Conservation (phyloP, 2,888 invertebrate species). For the Latrodectus hesperus region DNA sequence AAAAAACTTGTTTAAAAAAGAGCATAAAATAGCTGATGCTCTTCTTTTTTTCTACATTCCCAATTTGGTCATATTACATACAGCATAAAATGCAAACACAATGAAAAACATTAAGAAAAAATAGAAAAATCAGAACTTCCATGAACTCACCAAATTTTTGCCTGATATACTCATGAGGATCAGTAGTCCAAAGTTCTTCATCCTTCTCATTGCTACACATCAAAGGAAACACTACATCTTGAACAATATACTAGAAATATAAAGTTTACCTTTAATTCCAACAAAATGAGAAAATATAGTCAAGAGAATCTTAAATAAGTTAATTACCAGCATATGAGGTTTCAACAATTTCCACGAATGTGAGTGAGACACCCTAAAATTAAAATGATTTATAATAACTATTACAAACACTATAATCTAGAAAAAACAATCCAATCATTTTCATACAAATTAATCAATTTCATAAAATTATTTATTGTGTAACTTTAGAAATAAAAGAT, state of each 20-base stretch:
- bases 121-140: too few species aligned
- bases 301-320: neutral
- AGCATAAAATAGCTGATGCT: neutral
- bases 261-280: neutral
- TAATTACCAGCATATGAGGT: constrained; percentile 86
- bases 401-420: too few species aligned
- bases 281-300: neutral
- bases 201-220: constrained; percentile 96
- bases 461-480: too few species aligned
- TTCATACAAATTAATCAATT: too few species aligned
- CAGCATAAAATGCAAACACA: constrained; percentile 10
- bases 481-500: too few species aligned
- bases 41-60: neutral
- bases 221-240: constrained; percentile 95
- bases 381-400: constrained; percentile 1
- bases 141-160: constrained; percentile 89
- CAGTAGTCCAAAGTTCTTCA: constrained; percentile 95
- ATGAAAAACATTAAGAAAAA: neutral
- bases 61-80: neutral
- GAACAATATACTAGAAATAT: constrained; percentile 82
- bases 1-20: neutral
- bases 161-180: constrained; percentile 97
- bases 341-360: constrained; percentile 97
- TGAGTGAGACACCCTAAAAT: constrained; percentile 86
- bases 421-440: too few species aligned